Base-by-base conservation (phyloP, 2,113 vertebrate genomes). In the Callocephalon fimbriatum region DNA sequence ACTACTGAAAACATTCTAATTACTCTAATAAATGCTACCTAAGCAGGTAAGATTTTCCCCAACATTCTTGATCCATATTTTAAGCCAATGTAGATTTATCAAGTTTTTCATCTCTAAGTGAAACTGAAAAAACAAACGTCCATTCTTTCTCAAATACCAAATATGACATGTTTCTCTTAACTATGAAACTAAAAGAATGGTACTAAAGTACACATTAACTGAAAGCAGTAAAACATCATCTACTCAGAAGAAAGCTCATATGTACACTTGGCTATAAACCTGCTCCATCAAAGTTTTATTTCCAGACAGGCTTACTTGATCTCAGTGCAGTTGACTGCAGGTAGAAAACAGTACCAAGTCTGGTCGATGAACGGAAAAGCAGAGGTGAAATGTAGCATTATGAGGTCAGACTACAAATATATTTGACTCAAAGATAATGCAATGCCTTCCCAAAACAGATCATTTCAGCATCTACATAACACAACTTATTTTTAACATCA, bases 301-400 rank as follows among this genome's bases (percentile, higher is more conserved):
- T 61, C 31, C 38, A 29, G 48, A 58, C 19, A 47, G 56, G 84
- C 97, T 98, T 96, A 98, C 98, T 97, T 82, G 97, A 78, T 93
- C 79, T 98, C 80, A 62, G 76, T 17, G 53, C 42, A 72, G 82
- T 29, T 58, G 73, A 37, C 74, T 45, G 67, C 2, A 0, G n/a
- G 79, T 16, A 82, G 70, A 45, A 65, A 88, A 80, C 15, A 37
- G 63, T 0, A 71, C 71, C 50, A 86, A 73, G 44, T 82, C 70
- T 20, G 61, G 78, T 0, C 0, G 38, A 75, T 40, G 56, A 84
- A 44, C 0, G 1, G 51, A 90, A 81, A 87, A 90, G 68, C 58
- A 31, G 73, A 92, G 45, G 20, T 79, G 82, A 94, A 51, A 65
- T 71, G 80, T 71, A 82, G 42, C 86, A 44, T 67, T n/a, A n/a